phyloP scores from a whole-genome alignment of 2,113 vertebrate genomes.

The Lagopus leucura region DNA sequence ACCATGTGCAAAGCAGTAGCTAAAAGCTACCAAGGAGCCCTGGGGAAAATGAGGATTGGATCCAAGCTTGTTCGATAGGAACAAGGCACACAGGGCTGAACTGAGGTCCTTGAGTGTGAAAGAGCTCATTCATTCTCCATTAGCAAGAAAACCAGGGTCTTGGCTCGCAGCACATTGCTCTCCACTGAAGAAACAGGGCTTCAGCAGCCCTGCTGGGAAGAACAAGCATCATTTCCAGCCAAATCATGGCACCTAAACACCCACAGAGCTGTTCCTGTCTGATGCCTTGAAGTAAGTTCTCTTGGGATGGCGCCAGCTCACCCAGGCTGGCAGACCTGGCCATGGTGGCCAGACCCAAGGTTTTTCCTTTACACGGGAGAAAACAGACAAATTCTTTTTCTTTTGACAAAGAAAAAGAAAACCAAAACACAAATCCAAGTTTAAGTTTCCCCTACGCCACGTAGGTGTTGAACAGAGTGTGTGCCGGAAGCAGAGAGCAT shows the following conservation, averaged over 20 bases:
- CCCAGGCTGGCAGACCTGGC: too few relatives aligned
- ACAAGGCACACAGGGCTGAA: background rate
- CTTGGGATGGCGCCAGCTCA: fast-evolving
- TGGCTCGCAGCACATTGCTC: background rate
- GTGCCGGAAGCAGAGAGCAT: background rate
- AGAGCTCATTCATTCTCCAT: slow-evolving; percentile 20
- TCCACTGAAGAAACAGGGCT: background rate
- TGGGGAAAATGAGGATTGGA: background rate
- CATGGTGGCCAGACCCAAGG: background rate
- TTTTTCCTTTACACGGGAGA: background rate
- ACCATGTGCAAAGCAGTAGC: background rate
- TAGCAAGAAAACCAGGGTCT: background rate
- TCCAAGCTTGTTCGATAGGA: background rate
- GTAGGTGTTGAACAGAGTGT: background rate
- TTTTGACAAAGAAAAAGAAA: background rate
- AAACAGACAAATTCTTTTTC: background rate
- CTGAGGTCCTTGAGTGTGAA: background rate
- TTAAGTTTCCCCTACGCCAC: background rate
- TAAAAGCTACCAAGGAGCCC: background rate
- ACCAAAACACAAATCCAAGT: background rate
- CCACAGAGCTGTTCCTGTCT: background rate
- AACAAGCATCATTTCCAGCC: background rate
- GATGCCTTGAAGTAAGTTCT: background rate
- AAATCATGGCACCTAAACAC: background rate
- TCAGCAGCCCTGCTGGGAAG: background rate